Conservation (phyloP, 1,140 invertebrate genomes). For the Diploscapter pachys region DNA sequence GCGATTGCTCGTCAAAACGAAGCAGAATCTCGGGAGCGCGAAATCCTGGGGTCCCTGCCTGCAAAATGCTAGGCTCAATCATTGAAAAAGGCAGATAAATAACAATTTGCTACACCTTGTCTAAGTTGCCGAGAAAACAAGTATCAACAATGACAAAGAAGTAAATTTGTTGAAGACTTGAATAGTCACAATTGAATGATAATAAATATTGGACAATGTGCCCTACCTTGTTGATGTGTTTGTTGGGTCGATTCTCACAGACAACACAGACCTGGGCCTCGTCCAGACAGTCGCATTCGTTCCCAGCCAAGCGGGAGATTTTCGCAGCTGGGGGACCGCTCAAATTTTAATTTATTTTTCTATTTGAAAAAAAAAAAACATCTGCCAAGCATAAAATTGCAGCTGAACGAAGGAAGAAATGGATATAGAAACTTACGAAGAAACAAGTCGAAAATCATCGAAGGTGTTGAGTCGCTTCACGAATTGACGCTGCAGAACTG, state of each 20-base stretch:
- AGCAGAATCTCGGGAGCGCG: slow-evolving; percentile 81
- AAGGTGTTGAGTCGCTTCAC: too few species aligned
- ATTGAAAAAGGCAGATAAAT: neutral
- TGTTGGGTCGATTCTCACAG: slow-evolving; percentile 67
- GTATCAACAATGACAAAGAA: too few species aligned
- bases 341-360: neutral
- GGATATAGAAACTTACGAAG: neutral
- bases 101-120: too few species aligned
- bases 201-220: neutral
- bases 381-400: neutral
- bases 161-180: neutral
- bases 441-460: too few species aligned
- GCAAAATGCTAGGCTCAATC: neutral
- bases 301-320: neutral
- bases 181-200: neutral
- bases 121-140: too few species aligned
- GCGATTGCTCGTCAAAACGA: slow-evolving; percentile 72
- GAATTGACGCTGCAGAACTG: too few species aligned
- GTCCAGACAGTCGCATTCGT: neutral
- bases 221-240: slow-evolving; percentile 69
- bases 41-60: slow-evolving; percentile 80
- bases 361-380: slow-evolving; percentile 1
- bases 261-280: slow-evolving; percentile 9
- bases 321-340: neutral
- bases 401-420: neutral